Conservation (phyloP, 1,140 invertebrate species). For the Rhagoletis zephyria region DNA sequence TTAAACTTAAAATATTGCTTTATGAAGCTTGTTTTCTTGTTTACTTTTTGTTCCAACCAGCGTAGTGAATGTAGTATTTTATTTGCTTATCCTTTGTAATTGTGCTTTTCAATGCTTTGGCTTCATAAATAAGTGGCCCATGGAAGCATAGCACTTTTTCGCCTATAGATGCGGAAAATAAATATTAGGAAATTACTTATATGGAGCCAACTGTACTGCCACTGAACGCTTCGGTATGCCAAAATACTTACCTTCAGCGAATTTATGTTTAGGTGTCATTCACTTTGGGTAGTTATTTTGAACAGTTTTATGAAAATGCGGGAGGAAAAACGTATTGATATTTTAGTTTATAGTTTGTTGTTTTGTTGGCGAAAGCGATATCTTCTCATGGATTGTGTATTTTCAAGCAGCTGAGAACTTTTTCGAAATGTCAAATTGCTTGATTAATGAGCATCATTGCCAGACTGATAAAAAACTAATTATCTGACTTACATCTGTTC, state of each 20-base stretch:
- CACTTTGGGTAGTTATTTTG: slow-evolving; percentile 57
- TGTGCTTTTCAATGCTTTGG: slow-evolving; percentile 91
- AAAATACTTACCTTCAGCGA: slow-evolving; percentile 77
- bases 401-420: slow-evolving; percentile 42
- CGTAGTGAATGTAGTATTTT: slow-evolving; percentile 96
- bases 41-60: slow-evolving; percentile 98
- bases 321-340: not conserved
- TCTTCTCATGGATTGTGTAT: slow-evolving; percentile 39
- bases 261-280: slow-evolving; percentile 77
- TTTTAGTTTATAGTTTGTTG: slow-evolving; percentile 27
- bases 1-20: not conserved
- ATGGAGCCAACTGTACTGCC: not conserved
- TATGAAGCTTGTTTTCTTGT: slow-evolving; percentile 62
- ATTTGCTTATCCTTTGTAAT: slow-evolving; percentile 88
- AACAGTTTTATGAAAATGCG: not conserved
- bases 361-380: slow-evolving; percentile 52
- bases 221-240: not conserved
- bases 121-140: slow-evolving; percentile 94
- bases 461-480: not conserved
- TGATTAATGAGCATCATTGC: not conserved
- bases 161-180: slow-evolving; percentile 75
- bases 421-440: slow-evolving; percentile 32
- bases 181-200: not conserved
- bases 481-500: not conserved
- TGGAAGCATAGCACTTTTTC: slow-evolving; percentile 97